Base-by-base conservation (phyloP, 2,888 invertebrate genomes). In the Stegana nigrithorax region DNA sequence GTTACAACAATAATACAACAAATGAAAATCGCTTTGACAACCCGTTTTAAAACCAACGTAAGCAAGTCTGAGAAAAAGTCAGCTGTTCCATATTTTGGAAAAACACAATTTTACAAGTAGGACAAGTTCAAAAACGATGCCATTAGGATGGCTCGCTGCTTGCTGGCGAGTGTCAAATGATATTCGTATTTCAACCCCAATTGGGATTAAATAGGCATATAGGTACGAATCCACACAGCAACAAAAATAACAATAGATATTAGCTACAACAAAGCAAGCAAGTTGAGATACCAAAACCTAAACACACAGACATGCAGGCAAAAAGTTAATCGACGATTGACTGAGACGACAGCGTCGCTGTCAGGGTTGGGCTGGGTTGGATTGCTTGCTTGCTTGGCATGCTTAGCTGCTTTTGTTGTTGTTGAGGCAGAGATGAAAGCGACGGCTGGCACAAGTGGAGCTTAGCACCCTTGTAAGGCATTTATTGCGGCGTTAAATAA, bases 241-340 rank as follows among this genome's bases (percentile, higher is more conserved):
- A 29, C 29, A 39, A 39, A n/a, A 39, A 3, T 14, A 10, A 5
- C 39, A 8, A 14, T n/a, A n/a, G n/a, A n/a, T n/a, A n/a, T n/a
- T n/a, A n/a, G n/a, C n/a, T n/a, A n/a, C n/a, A n/a, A n/a, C n/a
- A n/a, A n/a, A n/a, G n/a, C 44, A 14, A 19, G 44, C 44, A 19
- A 44, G n/a, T n/a, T n/a, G n/a, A n/a, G n/a, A n/a, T n/a, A n/a
- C n/a, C n/a, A n/a, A n/a, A n/a, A n/a, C n/a, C n/a, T 39, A 39
- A 39, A 39, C 6, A 10, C 6, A 39, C 14, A 39, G 14, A 39
- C 39, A 65, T 65, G 58, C 66, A 71, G 73, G 74, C 80, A 78
- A 73, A 78, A 83, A 82, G 82, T 82, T 82, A 82, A 82, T 83
- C 80, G 83, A 73, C 77, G 71, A 73, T 79, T 79, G 75, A 78